Evolutionary conservation across 1,140 invertebrate species (phyloP).

Genomic region (Orussus abietinus): DNA sequence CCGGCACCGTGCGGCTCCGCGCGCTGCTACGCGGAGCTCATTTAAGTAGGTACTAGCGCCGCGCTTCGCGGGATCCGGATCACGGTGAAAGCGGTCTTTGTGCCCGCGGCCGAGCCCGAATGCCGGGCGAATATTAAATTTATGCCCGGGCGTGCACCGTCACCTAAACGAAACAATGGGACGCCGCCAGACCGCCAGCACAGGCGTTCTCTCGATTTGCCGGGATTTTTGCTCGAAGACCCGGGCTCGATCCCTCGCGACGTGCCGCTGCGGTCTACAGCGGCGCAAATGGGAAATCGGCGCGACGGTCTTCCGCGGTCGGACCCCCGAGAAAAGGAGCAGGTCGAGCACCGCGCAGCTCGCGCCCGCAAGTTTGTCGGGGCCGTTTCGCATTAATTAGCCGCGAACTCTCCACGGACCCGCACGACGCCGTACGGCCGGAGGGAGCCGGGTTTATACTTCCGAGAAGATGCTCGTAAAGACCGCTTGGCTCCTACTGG

Average conservation of each 20-base stretch:
- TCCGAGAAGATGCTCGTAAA: slow-evolving; percentile 53
- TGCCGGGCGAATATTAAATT: slow-evolving; percentile 43
- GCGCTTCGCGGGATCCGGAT: slow-evolving; percentile 35
- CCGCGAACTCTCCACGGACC: slow-evolving; percentile 17
- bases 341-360: slow-evolving; percentile 16
- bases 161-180: too few relatives aligned
- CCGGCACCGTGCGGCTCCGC: too few relatives aligned
- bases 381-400: slow-evolving; percentile 32
- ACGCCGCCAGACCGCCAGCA: too few relatives aligned
- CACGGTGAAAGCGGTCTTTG: slow-evolving; percentile 33
- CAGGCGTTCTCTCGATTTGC: too few relatives aligned
- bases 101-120: slow-evolving; percentile 28
- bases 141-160: slow-evolving; percentile 14
- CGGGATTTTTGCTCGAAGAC: slow-evolving; percentile 24
- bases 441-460: slow-evolving; percentile 42
- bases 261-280: slow-evolving; percentile 4
- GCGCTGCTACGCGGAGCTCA: slow-evolving; percentile 24
- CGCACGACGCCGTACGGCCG: slow-evolving; percentile 3
- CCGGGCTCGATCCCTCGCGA: slow-evolving; percentile 18
- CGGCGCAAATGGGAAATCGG: too few relatives aligned
- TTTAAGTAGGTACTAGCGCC: slow-evolving; percentile 36
- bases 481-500: slow-evolving; percentile 40
- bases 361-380: slow-evolving; percentile 24
- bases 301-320: slow-evolving; percentile 17
- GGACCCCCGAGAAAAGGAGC: too few relatives aligned